Evolutionary conservation across 2,797 vertebrate genomes (phyloP).

Genomic region (Moxostoma hubbsi): DNA sequence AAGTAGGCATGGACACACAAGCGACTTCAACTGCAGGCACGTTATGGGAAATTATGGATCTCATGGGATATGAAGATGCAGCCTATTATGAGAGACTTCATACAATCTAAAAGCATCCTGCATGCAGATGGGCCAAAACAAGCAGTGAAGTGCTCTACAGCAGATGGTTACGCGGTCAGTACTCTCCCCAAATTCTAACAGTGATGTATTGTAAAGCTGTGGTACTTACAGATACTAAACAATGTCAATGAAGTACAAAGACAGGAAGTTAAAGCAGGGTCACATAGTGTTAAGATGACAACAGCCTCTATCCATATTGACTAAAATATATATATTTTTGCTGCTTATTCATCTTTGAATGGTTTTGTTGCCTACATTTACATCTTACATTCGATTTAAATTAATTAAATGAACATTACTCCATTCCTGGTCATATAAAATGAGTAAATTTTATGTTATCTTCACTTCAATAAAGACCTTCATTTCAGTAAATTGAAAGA

Average conservation of each 20-base stretch:
- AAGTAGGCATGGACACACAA: conserved; percentile 17
- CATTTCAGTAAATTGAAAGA: too few relatives aligned
- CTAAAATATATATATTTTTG: conserved; percentile 9
- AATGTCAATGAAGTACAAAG: conserved; percentile 3
- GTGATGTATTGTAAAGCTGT: background rate
- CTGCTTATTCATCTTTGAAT: conserved; percentile 16
- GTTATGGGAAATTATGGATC: conserved; percentile 37
- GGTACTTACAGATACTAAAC: background rate
- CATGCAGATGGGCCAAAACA: conserved; percentile 22
- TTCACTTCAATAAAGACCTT: too few relatives aligned
- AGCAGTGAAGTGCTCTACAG: background rate
- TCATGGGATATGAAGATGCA: conserved; percentile 39
- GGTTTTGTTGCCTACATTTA: conserved; percentile 5
- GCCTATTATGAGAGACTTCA: conserved; percentile 5
- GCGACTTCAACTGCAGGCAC: background rate
- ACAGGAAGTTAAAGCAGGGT: conserved; percentile 1
- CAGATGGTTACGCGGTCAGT: conserved; percentile 19
- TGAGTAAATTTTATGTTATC: too few relatives aligned
- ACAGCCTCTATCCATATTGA: background rate
- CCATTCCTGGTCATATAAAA: too few relatives aligned
- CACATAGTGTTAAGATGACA: background rate
- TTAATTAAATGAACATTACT: background rate
- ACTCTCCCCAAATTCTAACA: background rate
- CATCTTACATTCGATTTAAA: background rate
- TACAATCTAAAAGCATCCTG: conserved; percentile 1